Evolutionary conservation across 2,113 vertebrate species (phyloP).

Genomic region (Ardeotis arabs): DNA sequence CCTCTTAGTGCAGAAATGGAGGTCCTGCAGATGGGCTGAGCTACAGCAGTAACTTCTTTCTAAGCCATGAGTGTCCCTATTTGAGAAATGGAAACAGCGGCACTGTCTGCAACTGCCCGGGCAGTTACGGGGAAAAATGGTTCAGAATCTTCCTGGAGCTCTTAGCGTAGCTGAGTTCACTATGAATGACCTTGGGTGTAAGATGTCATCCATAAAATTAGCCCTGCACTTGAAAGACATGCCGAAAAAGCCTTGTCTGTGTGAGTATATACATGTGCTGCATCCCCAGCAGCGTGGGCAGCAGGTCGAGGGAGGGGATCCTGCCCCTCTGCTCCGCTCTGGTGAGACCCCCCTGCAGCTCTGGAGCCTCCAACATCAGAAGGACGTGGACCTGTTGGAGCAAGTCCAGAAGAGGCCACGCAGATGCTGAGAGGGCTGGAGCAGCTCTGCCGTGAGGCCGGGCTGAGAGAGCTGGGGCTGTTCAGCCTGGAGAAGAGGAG

Average conservation of each 20-base stretch:
- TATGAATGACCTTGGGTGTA: neutral
- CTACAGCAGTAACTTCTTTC: neutral
- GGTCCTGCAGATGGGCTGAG: neutral
- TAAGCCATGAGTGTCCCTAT: neutral
- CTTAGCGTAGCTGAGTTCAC: neutral
- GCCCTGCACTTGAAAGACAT: neutral
- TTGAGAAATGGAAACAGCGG: neutral
- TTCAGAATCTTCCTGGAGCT: neutral
- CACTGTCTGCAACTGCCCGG: neutral
- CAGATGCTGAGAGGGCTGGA: too few relatives aligned
- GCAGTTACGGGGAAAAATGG: neutral
- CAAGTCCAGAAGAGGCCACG: too few relatives aligned
- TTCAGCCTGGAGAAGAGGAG: too few relatives aligned
- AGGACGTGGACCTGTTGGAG: too few relatives aligned
- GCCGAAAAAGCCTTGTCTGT: neutral
- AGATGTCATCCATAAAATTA: neutral
- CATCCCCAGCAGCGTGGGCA: too few relatives aligned
- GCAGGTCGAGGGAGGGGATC: too few relatives aligned
- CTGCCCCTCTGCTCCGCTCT: too few relatives aligned
- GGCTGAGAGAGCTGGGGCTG: too few relatives aligned
- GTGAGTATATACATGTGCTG: neutral
- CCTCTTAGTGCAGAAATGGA: neutral
- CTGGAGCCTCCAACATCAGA: too few relatives aligned
- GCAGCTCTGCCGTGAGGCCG: too few relatives aligned
- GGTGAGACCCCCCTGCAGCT: too few relatives aligned